Evolutionary conservation across 2,113 vertebrate species (phyloP).

Genomic region (Scytalopus superciliaris): DNA sequence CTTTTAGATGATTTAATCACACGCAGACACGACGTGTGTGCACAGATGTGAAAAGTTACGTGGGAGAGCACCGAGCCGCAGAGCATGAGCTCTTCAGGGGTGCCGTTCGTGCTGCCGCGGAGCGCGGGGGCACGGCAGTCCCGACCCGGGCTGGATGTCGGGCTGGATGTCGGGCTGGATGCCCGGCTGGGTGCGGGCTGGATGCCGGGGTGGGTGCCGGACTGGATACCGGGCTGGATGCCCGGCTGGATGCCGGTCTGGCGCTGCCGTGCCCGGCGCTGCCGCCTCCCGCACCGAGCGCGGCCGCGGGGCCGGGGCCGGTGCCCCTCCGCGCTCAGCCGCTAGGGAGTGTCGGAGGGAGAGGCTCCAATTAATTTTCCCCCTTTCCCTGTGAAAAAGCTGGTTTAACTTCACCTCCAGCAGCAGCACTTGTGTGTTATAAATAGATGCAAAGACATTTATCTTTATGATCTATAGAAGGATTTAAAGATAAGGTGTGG

Average conservation of each 20-base stretch:
- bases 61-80: not conserved
- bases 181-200: not conserved
- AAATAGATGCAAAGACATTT: slow-evolving; percentile 8
- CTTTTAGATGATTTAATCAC: not conserved
- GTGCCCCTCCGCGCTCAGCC: slow-evolving; percentile 1
- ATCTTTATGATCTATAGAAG: slow-evolving; percentile 12
- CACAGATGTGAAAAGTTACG: not conserved
- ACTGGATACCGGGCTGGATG: too few relatives aligned
- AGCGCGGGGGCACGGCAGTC: not conserved
- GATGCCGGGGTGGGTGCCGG: too few relatives aligned
- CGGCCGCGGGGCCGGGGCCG: not conserved
- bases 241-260: not conserved
- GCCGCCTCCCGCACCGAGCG: not conserved
- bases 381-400: not conserved
- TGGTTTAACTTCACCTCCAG: not conserved
- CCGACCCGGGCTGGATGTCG: not conserved
- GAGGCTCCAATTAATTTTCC: slow-evolving; percentile 1
- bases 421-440: not conserved
- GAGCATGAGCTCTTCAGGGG: not conserved
- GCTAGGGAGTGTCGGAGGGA: slow-evolving; percentile 62
- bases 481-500: slow-evolving; percentile 7
- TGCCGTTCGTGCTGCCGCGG: rapidly evolving
- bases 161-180: too few relatives aligned
- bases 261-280: not conserved
- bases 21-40: not conserved